Evolutionary conservation across 92 coral and sea anemone species (phyloP), one percentile per base, ranked within the genome.

Genomic region (Actinostola sp.): DNA sequence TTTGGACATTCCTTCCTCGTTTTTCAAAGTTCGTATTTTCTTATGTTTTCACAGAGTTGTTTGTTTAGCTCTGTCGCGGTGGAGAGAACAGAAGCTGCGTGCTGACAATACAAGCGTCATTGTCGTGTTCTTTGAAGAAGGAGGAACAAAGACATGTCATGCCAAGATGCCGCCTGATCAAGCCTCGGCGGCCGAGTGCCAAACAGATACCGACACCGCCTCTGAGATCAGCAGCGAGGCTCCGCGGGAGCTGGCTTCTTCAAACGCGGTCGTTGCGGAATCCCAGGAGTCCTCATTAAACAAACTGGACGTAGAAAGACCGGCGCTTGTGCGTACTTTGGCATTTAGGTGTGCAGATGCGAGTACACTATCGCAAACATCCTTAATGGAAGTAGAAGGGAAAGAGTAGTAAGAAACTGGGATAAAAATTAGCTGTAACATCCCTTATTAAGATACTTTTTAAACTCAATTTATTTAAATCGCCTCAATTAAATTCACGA

Each of bases 81-180:
- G 98, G 98, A 78, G 98, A 25, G 97, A 89, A 5, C 73, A 88
- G 45, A 89, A 88, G 17, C 76, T 93, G 14, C 84, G 98, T 17
- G 97, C 98, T 13, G 98, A 93, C 69, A 93, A 93, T 67, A 93
- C 98, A 0, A 88, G 93, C 51, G 97, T 69, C 10, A 88, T 93
- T 56, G 93, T 93, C 0, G 88, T 91, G 2, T 86, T 84, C 87
- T 93, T 93, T 27, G 98, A 93, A 32, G 98, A 93, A 33, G 79
- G 75, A 1, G 85, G 77, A 14, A 75, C 72, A 30, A 54, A 82
- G n/a, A 71, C 84, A 1, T 50, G 74, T 52, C 53, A 69, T 16
- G 74, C 64, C 49, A 77, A 71, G 55, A n/a, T n/a, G n/a, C n/a
- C n/a, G n/a, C n/a, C n/a, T 8, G 72, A 36, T 19, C 85, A 76